Evolutionary conservation across 2,888 invertebrate species (phyloP).

Genomic region (Andrena dorsata): DNA sequence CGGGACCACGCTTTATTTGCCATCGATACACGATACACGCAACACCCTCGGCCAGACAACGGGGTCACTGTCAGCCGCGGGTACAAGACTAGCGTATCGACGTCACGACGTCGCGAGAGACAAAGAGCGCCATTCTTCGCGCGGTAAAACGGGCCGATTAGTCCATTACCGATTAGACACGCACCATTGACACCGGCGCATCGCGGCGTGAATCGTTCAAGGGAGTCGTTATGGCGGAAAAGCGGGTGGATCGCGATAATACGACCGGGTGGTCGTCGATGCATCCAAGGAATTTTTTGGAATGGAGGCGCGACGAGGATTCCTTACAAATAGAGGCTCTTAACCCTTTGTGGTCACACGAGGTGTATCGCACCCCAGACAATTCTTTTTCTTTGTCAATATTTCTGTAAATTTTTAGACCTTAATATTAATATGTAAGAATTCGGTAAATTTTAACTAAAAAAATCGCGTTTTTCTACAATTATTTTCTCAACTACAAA

Average conservation of each 20-base stretch:
- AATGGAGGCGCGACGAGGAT: too few relatives aligned
- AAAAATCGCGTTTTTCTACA: too few relatives aligned
- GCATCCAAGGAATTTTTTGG: not conserved
- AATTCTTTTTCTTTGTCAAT: too few relatives aligned
- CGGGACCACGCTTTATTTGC: conserved; percentile 52
- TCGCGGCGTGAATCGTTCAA: not conserved
- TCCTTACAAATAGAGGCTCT: too few relatives aligned
- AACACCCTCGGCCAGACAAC: conserved; percentile 62
- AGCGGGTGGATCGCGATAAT: conserved; percentile 11
- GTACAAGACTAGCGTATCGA: not conserved
- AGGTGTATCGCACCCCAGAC: too few relatives aligned
- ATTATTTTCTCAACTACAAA: too few relatives aligned
- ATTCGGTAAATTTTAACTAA: too few relatives aligned
- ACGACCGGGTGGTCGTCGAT: not conserved
- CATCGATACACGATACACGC: conserved; percentile 45
- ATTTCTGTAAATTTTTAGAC: too few relatives aligned
- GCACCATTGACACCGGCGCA: conserved; percentile 11
- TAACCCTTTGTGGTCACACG: too few relatives aligned
- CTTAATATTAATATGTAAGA: too few relatives aligned
- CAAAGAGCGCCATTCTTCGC: conserved; percentile 25
- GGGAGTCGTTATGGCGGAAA: not conserved
- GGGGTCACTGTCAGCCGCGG: conserved; percentile 70
- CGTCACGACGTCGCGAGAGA: conserved; percentile 1
- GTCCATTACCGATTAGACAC: conserved; percentile 35
- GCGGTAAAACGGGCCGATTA: conserved; percentile 45